Evolutionary conservation across 2,888 invertebrate species (phyloP), one percentile per base, ranked within the genome.

Genomic region (Lycocerus yunnanus): DNA sequence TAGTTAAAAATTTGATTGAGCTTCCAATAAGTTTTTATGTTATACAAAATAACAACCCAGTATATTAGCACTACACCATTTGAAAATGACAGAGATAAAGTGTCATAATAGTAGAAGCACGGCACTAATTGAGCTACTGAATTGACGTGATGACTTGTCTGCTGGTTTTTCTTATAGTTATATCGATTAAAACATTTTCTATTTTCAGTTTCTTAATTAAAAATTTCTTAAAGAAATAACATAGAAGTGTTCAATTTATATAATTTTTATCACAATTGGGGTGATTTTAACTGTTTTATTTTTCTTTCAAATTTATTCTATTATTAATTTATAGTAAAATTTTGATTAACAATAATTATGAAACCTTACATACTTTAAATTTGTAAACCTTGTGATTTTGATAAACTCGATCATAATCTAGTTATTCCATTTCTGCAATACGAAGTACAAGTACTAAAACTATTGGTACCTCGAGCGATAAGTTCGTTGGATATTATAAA

Each of bases 141-240:
- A 68, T 65, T 69, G 68, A 68, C 72, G 72, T 72, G 68, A 72
- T 72, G 68, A 72, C 72, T 72, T 65, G 63, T 72, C 68, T 66
- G 68, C 21, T 20, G 59, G n/a, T 63, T 72, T 68, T 72, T 24
- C 11, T 68, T 58, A 24, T 18, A 61, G 63, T 24, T 27, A 18
- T 61, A 72, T 72, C 58, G 72, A 72, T 69, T 58, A 24, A 60
- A 67, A 69, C 68, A 58, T 72, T 63, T 58, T 68, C 67, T 61
- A 60, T 67, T 72, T 67, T 61, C 67, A 18, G 21, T 27, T 72
- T 72, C 16, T 21, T 66, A 65, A n/a, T 60, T 21, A 21, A 66
- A 71, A 71, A 58, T 71, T 71, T 66, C 59, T 27, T 71, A 71
- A 71, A 58, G 58, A 58, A 66, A 43, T 43, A 43, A 71, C 66